A percentile compares a stretch with the other conserved stretches of the same genome.
Conservation (phyloP, 2,797 vertebrate species). For the Rousettus madagascariensis region DNA sequence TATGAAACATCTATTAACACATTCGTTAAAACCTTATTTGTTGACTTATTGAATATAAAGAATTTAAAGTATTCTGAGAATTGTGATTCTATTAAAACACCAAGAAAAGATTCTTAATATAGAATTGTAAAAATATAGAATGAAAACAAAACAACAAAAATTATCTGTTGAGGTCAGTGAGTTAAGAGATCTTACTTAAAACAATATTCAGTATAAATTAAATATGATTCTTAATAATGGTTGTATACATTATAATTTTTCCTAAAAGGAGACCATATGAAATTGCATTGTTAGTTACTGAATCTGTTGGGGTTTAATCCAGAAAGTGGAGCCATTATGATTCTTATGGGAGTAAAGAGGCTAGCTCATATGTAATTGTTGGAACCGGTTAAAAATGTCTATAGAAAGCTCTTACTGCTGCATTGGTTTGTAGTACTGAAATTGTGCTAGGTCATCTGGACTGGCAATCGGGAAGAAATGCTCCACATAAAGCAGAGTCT, state of each 20-base stretch:
- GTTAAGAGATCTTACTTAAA: background rate
- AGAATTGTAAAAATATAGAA: background rate
- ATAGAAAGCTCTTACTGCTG: background rate
- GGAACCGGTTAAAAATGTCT: background rate
- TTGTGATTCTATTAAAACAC: conserved; percentile 36
- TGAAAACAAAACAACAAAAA: background rate
- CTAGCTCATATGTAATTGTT: background rate
- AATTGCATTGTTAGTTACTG: background rate
- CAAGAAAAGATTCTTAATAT: background rate
- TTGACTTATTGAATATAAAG: conserved; percentile 29
- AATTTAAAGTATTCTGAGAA: background rate
- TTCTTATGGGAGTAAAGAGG: background rate
- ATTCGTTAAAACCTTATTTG: background rate
- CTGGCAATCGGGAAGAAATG: background rate
- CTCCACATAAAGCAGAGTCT: background rate
- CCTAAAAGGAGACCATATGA: background rate
- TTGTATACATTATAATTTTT: background rate
- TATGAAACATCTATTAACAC: background rate
- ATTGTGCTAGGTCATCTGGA: background rate
- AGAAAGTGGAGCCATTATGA: background rate
- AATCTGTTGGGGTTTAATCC: background rate
- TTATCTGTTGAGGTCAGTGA: background rate
- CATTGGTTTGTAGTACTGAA: background rate
- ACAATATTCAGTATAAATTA: background rate
- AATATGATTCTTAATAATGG: background rate